Evolutionary conservation across 2,797 vertebrate species (phyloP).

Genomic region (Gastrophryne carolinensis): DNA sequence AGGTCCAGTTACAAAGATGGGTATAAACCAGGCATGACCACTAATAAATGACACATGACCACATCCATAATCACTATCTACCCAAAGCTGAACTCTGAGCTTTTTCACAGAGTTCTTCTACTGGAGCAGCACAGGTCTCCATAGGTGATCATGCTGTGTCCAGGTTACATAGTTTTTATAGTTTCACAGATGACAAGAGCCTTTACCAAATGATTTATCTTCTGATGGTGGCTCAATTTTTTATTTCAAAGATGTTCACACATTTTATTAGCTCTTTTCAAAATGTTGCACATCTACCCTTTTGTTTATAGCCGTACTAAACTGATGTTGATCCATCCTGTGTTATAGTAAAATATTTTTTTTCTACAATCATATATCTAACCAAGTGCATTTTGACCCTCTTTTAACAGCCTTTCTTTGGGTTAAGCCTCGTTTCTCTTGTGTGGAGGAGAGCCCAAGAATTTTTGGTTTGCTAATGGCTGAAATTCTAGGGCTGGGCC

Average conservation of each 20-base stretch:
- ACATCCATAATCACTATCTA: too few relatives aligned
- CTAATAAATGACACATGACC: too few relatives aligned
- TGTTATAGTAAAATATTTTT: constrained; percentile 60
- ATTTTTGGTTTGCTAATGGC: constrained; percentile 68
- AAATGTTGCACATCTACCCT: constrained; percentile 12
- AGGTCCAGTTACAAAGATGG: too few relatives aligned
- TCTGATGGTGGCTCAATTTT: background rate
- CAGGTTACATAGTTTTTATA: too few relatives aligned
- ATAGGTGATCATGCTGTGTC: too few relatives aligned
- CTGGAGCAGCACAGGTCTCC: too few relatives aligned
- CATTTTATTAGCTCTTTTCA: background rate
- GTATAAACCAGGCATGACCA: too few relatives aligned
- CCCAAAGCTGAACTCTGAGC: too few relatives aligned
- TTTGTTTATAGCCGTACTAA: constrained; percentile 21
- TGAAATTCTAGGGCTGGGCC: constrained; percentile 80
- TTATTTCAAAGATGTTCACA: background rate
- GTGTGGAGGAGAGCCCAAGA: constrained; percentile 73
- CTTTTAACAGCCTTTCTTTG: constrained; percentile 81
- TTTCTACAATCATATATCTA: constrained; percentile 63
- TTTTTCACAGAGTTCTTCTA: too few relatives aligned
- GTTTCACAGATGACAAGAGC: constrained; percentile 13
- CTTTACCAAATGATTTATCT: background rate
- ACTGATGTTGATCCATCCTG: constrained; percentile 51
- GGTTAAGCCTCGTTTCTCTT: constrained; percentile 78
- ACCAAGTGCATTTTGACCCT: constrained; percentile 75